Conservation (phyloP, 2,888 invertebrate species). For the Nymphalis c-album region DNA sequence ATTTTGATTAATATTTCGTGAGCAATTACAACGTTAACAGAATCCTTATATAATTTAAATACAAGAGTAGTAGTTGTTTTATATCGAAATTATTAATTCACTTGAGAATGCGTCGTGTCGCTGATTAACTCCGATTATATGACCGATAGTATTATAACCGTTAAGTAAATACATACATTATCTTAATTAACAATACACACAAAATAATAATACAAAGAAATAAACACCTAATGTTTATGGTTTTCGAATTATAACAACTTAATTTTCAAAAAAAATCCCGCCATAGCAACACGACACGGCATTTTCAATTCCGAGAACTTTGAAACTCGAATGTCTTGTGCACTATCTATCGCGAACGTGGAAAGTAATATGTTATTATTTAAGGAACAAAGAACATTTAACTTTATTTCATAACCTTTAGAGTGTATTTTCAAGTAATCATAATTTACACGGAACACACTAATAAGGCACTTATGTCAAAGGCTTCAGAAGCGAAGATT, state of each 20-base stretch:
- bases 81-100: too few species aligned
- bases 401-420: neutral
- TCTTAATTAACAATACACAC: neutral
- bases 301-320: constrained; percentile 65
- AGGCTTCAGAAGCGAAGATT: constrained; percentile 58
- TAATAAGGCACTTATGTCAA: constrained; percentile 66
- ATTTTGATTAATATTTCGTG: too few species aligned
- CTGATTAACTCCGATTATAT: too few species aligned
- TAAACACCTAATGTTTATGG: constrained; percentile 44
- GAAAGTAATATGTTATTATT: constrained; percentile 44
- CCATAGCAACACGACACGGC: constrained; percentile 52
- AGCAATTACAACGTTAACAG: too few species aligned
- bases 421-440: constrained; percentile 9
- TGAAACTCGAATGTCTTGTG: constrained; percentile 64
- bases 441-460: constrained; percentile 43
- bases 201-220: constrained; percentile 35
- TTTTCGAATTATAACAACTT: constrained; percentile 61
- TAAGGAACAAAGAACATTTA: neutral
- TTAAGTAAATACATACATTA: neutral
- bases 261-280: constrained; percentile 59
- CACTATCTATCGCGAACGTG: constrained; percentile 51
- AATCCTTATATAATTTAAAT: too few species aligned
- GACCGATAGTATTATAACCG: too few species aligned
- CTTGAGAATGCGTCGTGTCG: too few species aligned
- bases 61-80: too few species aligned